Conservation (phyloP, 2,113 vertebrate genomes). For the Gallinago media region DNA sequence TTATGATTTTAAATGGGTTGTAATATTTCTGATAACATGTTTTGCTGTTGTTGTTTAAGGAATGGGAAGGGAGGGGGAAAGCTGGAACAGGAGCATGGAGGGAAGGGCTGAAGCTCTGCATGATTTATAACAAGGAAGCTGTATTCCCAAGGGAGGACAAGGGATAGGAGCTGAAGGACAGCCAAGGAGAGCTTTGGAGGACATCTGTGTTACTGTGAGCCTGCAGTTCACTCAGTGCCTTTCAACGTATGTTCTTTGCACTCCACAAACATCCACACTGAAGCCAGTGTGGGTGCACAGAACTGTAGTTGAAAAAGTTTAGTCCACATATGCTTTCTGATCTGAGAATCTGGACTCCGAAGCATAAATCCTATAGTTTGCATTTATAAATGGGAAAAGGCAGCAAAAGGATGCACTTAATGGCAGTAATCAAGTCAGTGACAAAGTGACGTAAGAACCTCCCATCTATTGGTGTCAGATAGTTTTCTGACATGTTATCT, state of each 20-base stretch:
- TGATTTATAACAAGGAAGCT: constrained; percentile 5
- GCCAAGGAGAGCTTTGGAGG: constrained; percentile 23
- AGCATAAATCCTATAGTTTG: background rate
- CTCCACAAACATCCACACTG: background rate
- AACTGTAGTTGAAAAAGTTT: background rate
- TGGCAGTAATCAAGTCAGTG: background rate
- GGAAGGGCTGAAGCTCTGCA: background rate
- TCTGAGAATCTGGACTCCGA: background rate
- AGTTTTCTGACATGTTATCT: background rate
- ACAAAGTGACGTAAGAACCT: background rate
- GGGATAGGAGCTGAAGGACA: constrained; percentile 34
- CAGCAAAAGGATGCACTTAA: background rate
- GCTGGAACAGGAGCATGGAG: background rate
- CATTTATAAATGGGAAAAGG: background rate
- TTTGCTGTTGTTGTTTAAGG: background rate
- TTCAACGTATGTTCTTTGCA: background rate
- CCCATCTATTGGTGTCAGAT: background rate
- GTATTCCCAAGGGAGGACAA: background rate
- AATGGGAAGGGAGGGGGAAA: background rate
- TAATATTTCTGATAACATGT: background rate
- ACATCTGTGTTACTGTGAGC: background rate
- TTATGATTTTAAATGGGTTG: background rate
- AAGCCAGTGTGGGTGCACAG: background rate
- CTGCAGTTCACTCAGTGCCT: background rate
- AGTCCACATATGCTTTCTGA: background rate